Evolutionary conservation across 2,113 vertebrate species (phyloP), one percentile per base, ranked within the genome.

Genomic region (Perca schrenkii): DNA sequence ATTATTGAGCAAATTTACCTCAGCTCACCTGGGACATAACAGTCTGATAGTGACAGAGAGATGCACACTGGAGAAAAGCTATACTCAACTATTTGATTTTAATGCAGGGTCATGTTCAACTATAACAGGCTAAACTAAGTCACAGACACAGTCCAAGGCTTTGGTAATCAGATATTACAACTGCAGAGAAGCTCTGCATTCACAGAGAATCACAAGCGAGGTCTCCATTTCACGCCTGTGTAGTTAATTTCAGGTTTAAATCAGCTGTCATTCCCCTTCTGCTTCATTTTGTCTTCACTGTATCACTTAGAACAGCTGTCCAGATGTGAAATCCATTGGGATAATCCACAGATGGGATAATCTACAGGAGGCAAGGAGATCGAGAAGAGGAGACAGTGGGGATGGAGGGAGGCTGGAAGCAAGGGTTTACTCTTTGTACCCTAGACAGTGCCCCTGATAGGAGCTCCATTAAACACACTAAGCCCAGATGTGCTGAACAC

Each of bases 331-430:
- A 86, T 83, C 79, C 74, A 4, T 11, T 5, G 40, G 25, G 86
- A 89, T 92, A 86, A 92, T 85, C 84, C 77, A 50, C 82, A 88
- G 79, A 88, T 67, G 74, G 61, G 70, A 83, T 80, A 66, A 79
- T 79, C 67, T 50, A 19, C 68, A 31, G 76, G 60, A 74, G 52
- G 79, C 50, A 21, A 43, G 62, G 72, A 56, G 71, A 74, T 79
- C 15, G 15, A 79, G 43, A 60, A 75, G 47, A 57, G 61, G 34
- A 78, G 46, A 53, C 31, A 28, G 71, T 31, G 53, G 62, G 46
- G 31, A 64, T 74, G 61, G 52, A 80, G 58, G 36, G 56, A 83
- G 28, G 72, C 57, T 83, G 54, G 67, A 78, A 82, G 52, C 28
- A 52, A 66, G n/a, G 46, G 70, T 69, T 60, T 89, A 53, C 73